Percentiles rank a stretch among this genome's conserved stretches.
Evolutionary conservation across 2,888 invertebrate genomes (phyloP).

Genomic region (Aphrophora alni): DNA sequence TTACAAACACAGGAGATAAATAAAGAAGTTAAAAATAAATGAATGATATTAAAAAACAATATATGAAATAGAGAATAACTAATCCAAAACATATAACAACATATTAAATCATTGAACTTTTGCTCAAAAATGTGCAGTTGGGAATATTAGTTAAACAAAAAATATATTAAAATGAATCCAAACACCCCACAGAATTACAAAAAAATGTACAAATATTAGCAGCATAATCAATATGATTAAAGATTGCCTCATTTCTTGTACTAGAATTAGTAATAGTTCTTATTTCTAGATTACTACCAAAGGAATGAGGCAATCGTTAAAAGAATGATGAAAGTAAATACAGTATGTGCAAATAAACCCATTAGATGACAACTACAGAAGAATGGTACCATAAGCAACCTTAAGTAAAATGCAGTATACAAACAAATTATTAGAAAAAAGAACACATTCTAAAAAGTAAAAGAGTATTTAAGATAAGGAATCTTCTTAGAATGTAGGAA

Average conservation of each 20-base stretch:
- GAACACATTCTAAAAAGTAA: conserved; percentile 1
- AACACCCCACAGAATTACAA: neutral
- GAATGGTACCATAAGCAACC: conserved; percentile 6
- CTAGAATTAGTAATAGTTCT: neutral
- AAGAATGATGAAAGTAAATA: neutral
- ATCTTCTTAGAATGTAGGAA: neutral
- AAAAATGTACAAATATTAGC: conserved; percentile 1
- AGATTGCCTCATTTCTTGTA: neutral
- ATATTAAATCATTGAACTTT: neutral
- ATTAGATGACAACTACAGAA: neutral
- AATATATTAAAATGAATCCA: conserved; percentile 4
- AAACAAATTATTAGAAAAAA: conserved; percentile 3
- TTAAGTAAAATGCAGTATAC: neutral
- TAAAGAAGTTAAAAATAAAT: conserved; percentile 11
- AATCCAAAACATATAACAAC: neutral
- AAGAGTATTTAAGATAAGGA: neutral
- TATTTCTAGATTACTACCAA: neutral
- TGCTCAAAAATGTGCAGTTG: neutral
- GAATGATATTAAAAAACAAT: neutral
- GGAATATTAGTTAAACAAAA: neutral
- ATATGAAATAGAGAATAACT: too few species aligned
- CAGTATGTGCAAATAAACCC: neutral
- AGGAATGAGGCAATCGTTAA: neutral
- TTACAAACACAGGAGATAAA: neutral
- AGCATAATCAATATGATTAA: neutral